Evolutionary conservation across 2,113 vertebrate species (phyloP), one percentile per base, ranked within the genome.

Genomic region (Hypocryptadius cinnamomeus): DNA sequence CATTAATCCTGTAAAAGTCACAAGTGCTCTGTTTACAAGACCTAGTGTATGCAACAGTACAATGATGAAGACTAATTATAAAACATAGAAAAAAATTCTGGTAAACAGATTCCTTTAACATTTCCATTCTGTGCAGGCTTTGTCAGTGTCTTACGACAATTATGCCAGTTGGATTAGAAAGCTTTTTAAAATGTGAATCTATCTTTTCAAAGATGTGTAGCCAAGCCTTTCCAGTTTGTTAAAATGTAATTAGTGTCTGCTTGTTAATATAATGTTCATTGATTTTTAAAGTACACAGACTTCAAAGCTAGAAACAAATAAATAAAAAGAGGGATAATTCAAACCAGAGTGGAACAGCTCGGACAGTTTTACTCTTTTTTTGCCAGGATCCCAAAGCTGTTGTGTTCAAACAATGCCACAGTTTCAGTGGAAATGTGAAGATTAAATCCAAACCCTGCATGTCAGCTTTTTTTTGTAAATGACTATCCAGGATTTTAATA

Each of bases 281-380:
- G 94, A 96, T 96, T 96, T 95, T 96, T 95, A 93, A 95, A 96
- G 85, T 94, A 93, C 91, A 96, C 93, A 94, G 92, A 88, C 94
- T 96, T 96, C 92, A 96, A 96, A 96, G 96, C 87, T 90, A 82
- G 78, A 96, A 96, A 96, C 92, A 94, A 95, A 96, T 96, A 94
- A 95, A 92, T 95, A 93, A 94, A 92, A 71, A 64, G 68, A 73
- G 63, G 90, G 88, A 94, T 96, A 95, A 96, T 96, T 96, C 87
- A 93, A 96, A 96, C 71, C 96, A 96, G 95, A 96, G 82, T 90
- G 90, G 91, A 96, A 93, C 82, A 91, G 91, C 85, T 96, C 3
- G 60, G 87, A 88, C 85, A 94, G 79, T 96, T 95, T 94, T 94
- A 92, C 96, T 95, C 82, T 88, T 91, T 95, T 96, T 93, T 95